Evolutionary conservation across 2,797 vertebrate species (phyloP), one percentile per base, ranked within the genome.

Genomic region (Gallirallus australis): DNA sequence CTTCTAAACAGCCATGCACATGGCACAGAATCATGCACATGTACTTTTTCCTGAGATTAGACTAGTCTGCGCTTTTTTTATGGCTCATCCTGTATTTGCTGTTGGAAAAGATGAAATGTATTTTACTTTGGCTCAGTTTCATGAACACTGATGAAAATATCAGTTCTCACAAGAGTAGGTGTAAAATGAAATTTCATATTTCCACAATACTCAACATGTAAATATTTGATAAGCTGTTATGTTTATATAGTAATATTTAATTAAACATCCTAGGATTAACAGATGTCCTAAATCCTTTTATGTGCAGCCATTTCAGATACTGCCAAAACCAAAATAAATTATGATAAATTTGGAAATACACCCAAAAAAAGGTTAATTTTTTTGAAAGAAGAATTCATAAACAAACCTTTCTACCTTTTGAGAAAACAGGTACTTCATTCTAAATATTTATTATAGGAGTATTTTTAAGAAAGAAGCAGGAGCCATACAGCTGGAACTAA

Each of bases 381-480:
- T 94, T 92, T 66, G 3, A 86, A 94, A 96, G 76, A 90, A 90
- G 45, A 71, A 87, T 92, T 91, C 39, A 81, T 95, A 93, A 95
- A 90, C 28, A 92, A 89, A 92, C 71, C 39, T 88, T 71, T 21
- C 7, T 53, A 75, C 64, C 50, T 81, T 86, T 89, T 31, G 69
- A 73, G 52, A 85, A 94, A 90, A 85, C 45, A 82, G 88, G 69
- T 80, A 86, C 31, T 42, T 60, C 47, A n/a, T 30, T 91, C 90
- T 91, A 97, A 97, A 94, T 96, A 96, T 96, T 97, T 97, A 82
- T 96, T 86, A 37, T 20, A 79, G 17, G 30, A 71, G 47, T 77
- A 80, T 86, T 94, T 70, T 61, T 94, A 85, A 94, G 93, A 89
- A 96, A 95, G 75, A 96, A 63, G 92, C 93, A 88, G 71, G 82